phyloP scores from a whole-genome alignment of 2,797 vertebrate species.

The Alosa sapidissima region DNA sequence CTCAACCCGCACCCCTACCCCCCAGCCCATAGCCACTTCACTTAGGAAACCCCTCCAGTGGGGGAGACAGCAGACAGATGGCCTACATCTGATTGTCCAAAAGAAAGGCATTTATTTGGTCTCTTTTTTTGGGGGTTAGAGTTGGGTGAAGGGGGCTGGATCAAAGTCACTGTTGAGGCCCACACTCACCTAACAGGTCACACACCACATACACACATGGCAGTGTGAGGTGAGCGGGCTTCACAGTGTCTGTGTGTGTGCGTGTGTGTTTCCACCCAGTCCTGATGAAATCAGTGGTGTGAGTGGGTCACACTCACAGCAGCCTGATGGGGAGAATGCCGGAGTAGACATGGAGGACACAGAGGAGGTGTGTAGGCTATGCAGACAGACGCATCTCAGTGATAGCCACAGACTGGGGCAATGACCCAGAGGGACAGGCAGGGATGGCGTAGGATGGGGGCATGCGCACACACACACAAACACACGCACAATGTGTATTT shows the following conservation, averaged over 20 bases:
- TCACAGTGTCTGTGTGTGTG: too few species aligned
- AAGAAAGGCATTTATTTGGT: background rate
- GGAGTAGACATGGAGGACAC: background rate
- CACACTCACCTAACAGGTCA: background rate
- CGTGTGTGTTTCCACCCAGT: too few species aligned
- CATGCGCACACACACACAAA: background rate
- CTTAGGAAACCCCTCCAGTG: background rate
- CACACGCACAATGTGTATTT: background rate
- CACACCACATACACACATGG: background rate
- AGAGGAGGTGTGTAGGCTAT: background rate
- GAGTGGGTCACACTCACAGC: background rate
- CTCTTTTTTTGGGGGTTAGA: background rate
- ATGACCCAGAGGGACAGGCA: background rate
- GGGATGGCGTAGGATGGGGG: background rate
- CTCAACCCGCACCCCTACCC: background rate
- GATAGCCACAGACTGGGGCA: background rate
- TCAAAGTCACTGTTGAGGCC: too few species aligned
- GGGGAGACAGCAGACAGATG: background rate
- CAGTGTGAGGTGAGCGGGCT: background rate
- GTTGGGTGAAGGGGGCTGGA: background rate
- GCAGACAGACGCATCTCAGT: background rate
- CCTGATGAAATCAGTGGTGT: too few species aligned
- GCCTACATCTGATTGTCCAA: background rate
- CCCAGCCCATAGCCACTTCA: background rate
- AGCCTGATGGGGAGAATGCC: background rate